Evolutionary conservation across 2,113 vertebrate genomes (phyloP).

Genomic region (Murina feae): DNA sequence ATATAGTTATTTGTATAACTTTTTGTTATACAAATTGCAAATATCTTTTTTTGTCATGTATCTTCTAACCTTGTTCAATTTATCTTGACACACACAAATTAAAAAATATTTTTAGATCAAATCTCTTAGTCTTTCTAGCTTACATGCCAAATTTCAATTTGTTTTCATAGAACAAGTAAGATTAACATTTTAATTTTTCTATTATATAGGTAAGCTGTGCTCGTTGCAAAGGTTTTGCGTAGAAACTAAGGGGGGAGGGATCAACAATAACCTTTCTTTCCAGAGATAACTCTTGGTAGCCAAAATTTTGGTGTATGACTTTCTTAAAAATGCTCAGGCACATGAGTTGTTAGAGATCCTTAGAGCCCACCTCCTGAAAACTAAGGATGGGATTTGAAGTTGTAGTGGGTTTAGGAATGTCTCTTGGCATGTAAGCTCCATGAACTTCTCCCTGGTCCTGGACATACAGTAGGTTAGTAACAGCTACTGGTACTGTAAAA

Average conservation of each 20-base stretch:
- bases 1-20: neutral
- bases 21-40: neutral
- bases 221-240: neutral
- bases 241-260: neutral
- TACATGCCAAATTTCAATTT: neutral
- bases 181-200: neutral
- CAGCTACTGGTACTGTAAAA: neutral
- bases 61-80: neutral
- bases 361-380: neutral
- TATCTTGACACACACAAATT: neutral
- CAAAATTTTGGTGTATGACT: neutral
- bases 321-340: neutral
- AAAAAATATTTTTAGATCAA: neutral
- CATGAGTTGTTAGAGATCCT: neutral
- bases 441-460: neutral
- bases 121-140: constrained; percentile 11
- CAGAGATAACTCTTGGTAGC: neutral
- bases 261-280: neutral
- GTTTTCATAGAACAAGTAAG: constrained; percentile 4
- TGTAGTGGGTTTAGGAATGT: neutral
- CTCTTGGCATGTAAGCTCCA: neutral
- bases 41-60: neutral
- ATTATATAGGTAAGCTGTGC: neutral
- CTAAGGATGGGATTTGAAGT: neutral
- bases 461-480: neutral